Evolutionary conservation across 2,797 vertebrate genomes (phyloP).

Genomic region (Neosalanx taihuensis): DNA sequence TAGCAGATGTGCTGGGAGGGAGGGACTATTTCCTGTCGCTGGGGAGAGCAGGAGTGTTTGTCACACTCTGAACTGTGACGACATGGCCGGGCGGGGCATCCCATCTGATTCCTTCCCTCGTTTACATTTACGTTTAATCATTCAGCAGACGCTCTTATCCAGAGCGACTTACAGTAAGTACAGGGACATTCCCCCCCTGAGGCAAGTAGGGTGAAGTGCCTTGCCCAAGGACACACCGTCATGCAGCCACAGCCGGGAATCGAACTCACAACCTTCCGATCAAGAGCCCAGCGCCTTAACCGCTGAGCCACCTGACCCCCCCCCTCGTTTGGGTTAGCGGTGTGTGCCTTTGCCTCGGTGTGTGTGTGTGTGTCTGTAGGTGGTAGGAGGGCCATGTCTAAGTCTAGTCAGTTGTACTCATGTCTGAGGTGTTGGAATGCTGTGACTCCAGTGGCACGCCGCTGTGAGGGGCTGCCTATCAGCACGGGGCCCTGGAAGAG

Average conservation of each 20-base stretch:
- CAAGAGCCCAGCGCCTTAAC: no score
- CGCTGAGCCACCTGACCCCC: no score
- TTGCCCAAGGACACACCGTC: no score
- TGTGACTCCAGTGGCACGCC: neutral
- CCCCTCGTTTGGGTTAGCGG: neutral
- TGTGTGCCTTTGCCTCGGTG: neutral
- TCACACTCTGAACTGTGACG: neutral
- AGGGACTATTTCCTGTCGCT: conserved; percentile 3
- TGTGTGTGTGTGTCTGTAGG: conserved; percentile 53
- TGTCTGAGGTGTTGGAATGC: conserved; percentile 4
- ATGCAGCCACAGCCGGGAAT: no score
- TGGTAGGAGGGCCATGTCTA: conserved; percentile 43
- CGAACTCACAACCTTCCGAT: no score
- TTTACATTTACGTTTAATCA: neutral
- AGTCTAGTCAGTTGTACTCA: neutral
- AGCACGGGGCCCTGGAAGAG: neutral
- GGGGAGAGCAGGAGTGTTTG: neutral
- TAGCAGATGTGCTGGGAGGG: conserved; percentile 3
- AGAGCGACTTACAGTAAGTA: no score
- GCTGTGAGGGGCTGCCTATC: conserved; percentile 2
- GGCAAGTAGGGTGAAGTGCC: no score
- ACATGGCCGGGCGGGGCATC: neutral
- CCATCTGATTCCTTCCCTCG: neutral
- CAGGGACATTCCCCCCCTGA: no score
- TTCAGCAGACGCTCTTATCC: neutral